Base-by-base conservation (phyloP, 1,140 invertebrate species). In the Tetramorium alpestre region DNA sequence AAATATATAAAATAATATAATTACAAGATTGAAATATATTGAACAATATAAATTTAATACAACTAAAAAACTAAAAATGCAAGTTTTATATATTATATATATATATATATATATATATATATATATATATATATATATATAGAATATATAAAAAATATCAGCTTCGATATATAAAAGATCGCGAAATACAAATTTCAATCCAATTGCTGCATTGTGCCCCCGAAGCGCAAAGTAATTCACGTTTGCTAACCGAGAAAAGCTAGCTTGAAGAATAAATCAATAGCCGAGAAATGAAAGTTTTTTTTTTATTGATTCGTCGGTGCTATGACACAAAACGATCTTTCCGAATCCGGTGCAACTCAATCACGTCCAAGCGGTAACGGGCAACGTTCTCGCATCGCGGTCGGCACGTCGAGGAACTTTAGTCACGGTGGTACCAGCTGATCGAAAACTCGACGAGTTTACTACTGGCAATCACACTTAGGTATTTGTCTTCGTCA, bases 401-500 rank as follows among this genome's bases (percentile, higher is more conserved):
- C 22, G 62, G 41, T 44, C 47, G 25, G 41, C 80, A 73, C 69
- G 54, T 84, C 65, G 67, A 33, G 51, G 41, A 22, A 47, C 54
- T 75, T 84, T 75, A 75, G 69, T 84, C 80, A 84, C 80, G 69
- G 69, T 84, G 69, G 80, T 41, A 75, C 69, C 80, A 84, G 80
- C 80, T 84, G 80, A 84, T 84, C 80, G 80, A 75, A 84, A 84
- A 84, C 80, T 75, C 80, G 54, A 84, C 80, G 70, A 84, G 69
- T 75, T 84, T 84, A 84, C 80, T 82, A 82, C 69, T 22, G 65
- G 64, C 85, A 80, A 81, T 86, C 85, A 67, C 73, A 85, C 72
- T 65, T 78, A 69, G 75, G 75, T 80, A 80, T 86, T 80, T 80
- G 76, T 81, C 85, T 80, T 86, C 73, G 85, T 86, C 85, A 86